A percentile compares a stretch with the other conserved stretches of the same genome.
Conservation (phyloP, 2,888 invertebrate species). For the Coenonympha glycerion region DNA sequence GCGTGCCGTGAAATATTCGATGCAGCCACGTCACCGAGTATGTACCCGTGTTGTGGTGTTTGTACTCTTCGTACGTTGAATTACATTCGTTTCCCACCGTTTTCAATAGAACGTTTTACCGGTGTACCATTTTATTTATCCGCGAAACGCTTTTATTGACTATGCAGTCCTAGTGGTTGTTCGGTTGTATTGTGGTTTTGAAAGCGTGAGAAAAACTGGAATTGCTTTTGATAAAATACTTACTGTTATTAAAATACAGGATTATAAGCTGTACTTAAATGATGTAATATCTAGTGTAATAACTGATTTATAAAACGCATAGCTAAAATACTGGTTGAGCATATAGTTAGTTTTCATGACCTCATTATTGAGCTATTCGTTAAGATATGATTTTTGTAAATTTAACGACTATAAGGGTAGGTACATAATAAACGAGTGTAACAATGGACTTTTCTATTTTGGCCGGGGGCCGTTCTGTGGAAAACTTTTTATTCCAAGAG, state of each 20-base stretch:
- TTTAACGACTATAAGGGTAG: no score
- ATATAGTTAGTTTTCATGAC: no score
- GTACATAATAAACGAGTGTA: no score
- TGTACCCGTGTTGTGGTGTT: constrained; percentile 12
- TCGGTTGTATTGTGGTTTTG: constrained; percentile 1
- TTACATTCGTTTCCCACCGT: constrained; percentile 10
- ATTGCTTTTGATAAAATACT: neutral
- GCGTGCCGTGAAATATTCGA: constrained; percentile 34
- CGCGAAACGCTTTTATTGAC: constrained; percentile 5
- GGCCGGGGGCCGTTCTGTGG: no score
- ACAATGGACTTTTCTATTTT: no score
- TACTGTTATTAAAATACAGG: neutral
- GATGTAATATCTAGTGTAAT: no score
- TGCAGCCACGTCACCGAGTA: constrained; percentile 14
- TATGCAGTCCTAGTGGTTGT: neutral
- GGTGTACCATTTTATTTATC: constrained; percentile 10
- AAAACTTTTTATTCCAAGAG: no score
- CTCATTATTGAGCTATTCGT: no score
- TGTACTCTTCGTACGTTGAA: constrained; percentile 8
- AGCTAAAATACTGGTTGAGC: no score
- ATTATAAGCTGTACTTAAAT: no score
- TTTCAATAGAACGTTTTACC: constrained; percentile 9
- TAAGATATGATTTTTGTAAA: no score
- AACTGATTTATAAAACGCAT: no score
- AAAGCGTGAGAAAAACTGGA: neutral